Base-by-base conservation (phyloP, 2,113 vertebrate species). In the Chloropsis cyanopogon region DNA sequence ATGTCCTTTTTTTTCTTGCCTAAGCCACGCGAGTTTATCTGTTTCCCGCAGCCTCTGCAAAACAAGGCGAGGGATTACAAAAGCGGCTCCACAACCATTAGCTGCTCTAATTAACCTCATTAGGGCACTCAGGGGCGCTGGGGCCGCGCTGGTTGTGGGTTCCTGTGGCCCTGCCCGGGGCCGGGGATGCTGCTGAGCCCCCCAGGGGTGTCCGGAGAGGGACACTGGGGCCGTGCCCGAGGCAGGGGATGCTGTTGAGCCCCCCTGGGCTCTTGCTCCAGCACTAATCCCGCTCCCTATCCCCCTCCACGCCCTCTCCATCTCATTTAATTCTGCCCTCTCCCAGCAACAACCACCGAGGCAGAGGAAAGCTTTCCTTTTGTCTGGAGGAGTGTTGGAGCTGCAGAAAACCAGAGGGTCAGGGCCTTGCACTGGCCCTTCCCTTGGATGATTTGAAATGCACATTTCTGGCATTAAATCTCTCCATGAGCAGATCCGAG, bases 51-150 rank as follows among this genome's bases (percentile, higher is more conserved):
- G 52, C 88, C 15, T 2, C 49, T 63, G 69, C 88, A 53, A 80
- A 92, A 83, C 83, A 52, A 37, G 1, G 28, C 4, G 37, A 79
- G 47, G 61, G 75, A 75, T 96, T 91, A 57, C 92, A 52, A 41
- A 63, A 95, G 46, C 0, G 23, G 25, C 77, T 64, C 70, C 93
- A 52, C 90, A 39, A 24, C 12, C 88, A 78, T 87, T 61, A 71
- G 68, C 78, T 71, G 71, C 87, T 90, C 89, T 96, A 95, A 94
- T 97, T 97, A 96, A 77, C 39, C 76, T 93, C 66, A 18, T 96
- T 87, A 93, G 80, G 84, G 71, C 89, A 13, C 69, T 54, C 39
- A 17, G 47, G 73, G 61, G 80, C 25, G 4, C 7, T 31, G 63
- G 26, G 76, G 50, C 60, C 8, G 13, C 31, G 66, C 73, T 84